Percentiles rank a stretch among this genome's conserved stretches.
These are phyloP conservation scores for Crocuta crocuta DNA, from an alignment of 2,113 vertebrate genomes.

Conservation along the genomic window DNA sequence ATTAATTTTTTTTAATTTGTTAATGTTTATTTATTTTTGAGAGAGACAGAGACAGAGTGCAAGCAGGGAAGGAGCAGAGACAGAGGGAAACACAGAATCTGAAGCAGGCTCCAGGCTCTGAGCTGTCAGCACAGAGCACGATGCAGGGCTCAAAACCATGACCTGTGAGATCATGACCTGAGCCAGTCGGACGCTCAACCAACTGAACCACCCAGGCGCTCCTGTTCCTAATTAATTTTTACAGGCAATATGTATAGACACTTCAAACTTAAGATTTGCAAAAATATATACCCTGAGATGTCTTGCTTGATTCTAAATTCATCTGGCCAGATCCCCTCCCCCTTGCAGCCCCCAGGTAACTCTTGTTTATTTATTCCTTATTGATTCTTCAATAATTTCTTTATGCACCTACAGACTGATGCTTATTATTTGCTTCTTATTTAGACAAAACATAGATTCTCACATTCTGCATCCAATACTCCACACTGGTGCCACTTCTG, in stretches of 20 bases:
- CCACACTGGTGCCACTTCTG: neutral
- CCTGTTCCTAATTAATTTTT: neutral
- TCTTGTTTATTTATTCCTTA: neutral
- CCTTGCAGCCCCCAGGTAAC: neutral
- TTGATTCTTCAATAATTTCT: neutral
- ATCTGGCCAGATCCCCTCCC: neutral
- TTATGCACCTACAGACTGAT: neutral
- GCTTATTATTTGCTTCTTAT: neutral
- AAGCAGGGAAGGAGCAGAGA: no score
- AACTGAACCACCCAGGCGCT: no score
- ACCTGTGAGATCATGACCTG: no score
- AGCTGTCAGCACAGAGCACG: no score
- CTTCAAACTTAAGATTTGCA: neutral
- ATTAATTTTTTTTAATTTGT: neutral
- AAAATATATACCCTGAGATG: neutral
- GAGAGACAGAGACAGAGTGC: no score
- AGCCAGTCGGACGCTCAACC: no score
- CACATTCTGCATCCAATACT: neutral
- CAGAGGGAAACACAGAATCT: no score
- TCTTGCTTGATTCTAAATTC: neutral
- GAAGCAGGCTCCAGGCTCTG: no score
- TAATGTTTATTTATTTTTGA: no score
- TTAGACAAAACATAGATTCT: neutral
- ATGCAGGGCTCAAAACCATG: no score
- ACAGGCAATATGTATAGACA: neutral